Base-by-base conservation (phyloP, 2,113 vertebrate species). In the Geococcyx californianus region DNA sequence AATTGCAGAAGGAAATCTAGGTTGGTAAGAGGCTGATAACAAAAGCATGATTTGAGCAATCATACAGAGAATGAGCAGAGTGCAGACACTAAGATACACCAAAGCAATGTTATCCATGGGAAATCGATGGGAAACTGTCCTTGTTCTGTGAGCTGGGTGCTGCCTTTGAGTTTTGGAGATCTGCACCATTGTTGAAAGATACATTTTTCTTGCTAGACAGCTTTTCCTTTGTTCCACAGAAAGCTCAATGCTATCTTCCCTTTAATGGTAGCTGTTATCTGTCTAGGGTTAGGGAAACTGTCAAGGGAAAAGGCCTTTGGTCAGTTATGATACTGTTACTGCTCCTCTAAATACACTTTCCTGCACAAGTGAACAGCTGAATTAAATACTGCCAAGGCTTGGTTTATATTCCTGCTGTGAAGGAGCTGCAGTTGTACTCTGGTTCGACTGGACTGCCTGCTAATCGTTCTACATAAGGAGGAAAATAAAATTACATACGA, bases 371-470 rank as follows among this genome's bases (percentile, higher is more conserved):
- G 14, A 55, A 4, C 5, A 9, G 12, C 10, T 45, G 5, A 5
- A 8, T 42, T 62, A 34, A 54, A 17, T 64, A 4, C 11, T 69
- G 29, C 3, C 20, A 17, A 24, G 0, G 0, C 58, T 88, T 47
- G 7, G 2, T 69, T 73, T 4, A 0, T 12, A 14, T 52, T 55
- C 29, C 44, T 47, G 1, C 62, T 47, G 47, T 33, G 33, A 68
- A 68, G 38, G 59, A 70, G 33, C 58, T 79, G 26, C 20, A 44
- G 10, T 31, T 62, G 34, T 38, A 8, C n/a, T 64, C 14, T 72
- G 54, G 16, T 68, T 19, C 55, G 51, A 2, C n/a, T 52, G 45
- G 10, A 23, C 33, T 49, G 33, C 5, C 59, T 77, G 42, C 10
- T 44, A 13, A 4, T 36, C 49, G 74, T 78, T 49, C 33, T 26